phyloP scores from a whole-genome alignment of 2,797 vertebrate genomes.

The Neostethus bicornis region DNA sequence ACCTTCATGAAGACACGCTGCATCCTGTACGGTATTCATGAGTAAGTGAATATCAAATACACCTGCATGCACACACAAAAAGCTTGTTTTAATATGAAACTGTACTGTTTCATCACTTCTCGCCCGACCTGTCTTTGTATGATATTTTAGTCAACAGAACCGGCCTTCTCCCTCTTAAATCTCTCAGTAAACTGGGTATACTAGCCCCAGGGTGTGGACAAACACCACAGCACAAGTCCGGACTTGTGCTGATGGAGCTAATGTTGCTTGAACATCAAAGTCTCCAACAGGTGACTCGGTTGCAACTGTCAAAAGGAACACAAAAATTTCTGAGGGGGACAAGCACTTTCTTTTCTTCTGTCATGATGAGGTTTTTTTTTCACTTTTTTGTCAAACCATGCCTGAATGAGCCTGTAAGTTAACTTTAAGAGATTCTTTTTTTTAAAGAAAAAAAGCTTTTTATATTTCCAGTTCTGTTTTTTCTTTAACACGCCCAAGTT shows the following conservation, averaged over 20 bases:
- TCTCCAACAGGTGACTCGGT: conserved; percentile 37
- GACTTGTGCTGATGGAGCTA: conserved; percentile 60
- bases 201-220: conserved; percentile 72
- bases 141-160: conserved; percentile 4
- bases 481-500: conserved; percentile 10
- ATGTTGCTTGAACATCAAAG: conserved; percentile 66
- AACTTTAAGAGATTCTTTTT: conserved; percentile 13
- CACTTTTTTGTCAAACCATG: conserved; percentile 1
- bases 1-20: conserved; percentile 19
- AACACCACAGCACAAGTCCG: conserved; percentile 46
- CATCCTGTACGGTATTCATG: conserved; percentile 3
- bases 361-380: not conserved
- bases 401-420: conserved; percentile 13
- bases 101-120: conserved; percentile 35
- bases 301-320: conserved; percentile 52
- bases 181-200: conserved; percentile 45
- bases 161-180: conserved; percentile 40
- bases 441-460: conserved; percentile 1
- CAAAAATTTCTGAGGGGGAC: conserved; percentile 1
- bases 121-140: conserved; percentile 16
- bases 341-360: not conserved
- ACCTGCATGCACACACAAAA: conserved; percentile 42
- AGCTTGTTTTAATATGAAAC: conserved; percentile 10
- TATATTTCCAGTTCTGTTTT: conserved; percentile 9
- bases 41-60: conserved; percentile 47